phyloP scores from a whole-genome alignment of 2,113 vertebrate genomes.

The Herpailurus yagouaroundi region DNA sequence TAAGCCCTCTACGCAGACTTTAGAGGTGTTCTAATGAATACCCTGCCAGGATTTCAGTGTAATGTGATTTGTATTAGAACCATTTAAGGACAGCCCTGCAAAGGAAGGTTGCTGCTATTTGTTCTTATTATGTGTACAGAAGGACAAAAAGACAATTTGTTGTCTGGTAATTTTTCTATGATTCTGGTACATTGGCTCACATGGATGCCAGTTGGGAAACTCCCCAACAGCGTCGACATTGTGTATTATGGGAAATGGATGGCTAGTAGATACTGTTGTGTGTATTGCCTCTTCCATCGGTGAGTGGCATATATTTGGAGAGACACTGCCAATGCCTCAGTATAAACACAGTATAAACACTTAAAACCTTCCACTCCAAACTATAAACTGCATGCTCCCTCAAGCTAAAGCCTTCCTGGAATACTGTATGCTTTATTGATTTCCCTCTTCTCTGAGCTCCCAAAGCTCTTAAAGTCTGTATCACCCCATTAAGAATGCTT shows the following conservation, averaged over 20 bases:
- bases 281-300: neutral
- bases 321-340: conserved; percentile 34
- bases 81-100: conserved; percentile 69
- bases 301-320: conserved; percentile 48
- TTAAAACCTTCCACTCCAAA: conserved; percentile 59
- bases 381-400: conserved; percentile 44
- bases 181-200: neutral
- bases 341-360: conserved; percentile 36
- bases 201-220: neutral
- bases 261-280: neutral
- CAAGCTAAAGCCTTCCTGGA: conserved; percentile 56
- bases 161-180: neutral
- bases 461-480: conserved; percentile 56
- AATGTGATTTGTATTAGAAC: conserved; percentile 86
- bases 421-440: conserved; percentile 63
- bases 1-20: conserved; percentile 78
- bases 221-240: neutral
- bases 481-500: conserved; percentile 42
- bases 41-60: conserved; percentile 76
- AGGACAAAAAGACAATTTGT: conserved; percentile 69
- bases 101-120: conserved; percentile 82
- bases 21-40: conserved; percentile 82
- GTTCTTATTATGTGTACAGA: conserved; percentile 78
- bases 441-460: conserved; percentile 26
- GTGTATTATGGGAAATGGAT: neutral